These are phyloP conservation scores for Liasis olivaceus DNA, from an alignment of 2,797 vertebrate species.

Conservation along the genomic window DNA sequence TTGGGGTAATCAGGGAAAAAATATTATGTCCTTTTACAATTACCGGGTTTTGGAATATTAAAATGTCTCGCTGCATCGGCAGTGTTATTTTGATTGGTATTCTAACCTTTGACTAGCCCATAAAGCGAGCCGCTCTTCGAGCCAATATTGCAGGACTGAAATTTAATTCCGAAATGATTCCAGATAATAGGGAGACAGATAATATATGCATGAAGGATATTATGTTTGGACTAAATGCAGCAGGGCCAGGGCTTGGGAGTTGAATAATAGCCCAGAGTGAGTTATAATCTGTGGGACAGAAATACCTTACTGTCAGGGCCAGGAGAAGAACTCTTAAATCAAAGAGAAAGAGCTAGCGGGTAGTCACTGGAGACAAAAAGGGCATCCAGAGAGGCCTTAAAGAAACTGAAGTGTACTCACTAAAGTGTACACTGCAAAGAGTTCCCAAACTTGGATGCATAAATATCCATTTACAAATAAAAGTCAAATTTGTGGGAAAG, in stretches of 20 bases:
- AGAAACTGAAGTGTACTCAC: conserved; percentile 44
- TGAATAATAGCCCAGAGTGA: conserved; percentile 94
- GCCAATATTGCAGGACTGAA: conserved; percentile 90
- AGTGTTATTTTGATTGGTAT: conserved; percentile 98
- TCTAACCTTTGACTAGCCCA: conserved; percentile 98
- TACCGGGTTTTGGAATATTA: conserved; percentile 98
- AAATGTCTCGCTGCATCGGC: conserved; percentile 97
- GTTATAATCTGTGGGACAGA: conserved; percentile 95
- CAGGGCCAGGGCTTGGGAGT: conserved; percentile 91
- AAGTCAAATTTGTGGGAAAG: neutral
- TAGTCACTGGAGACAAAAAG: conserved; percentile 66
- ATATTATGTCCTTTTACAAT: conserved; percentile 96
- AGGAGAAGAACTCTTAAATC: conserved; percentile 94
- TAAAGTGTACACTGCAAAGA: neutral
- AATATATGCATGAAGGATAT: conserved; percentile 99
- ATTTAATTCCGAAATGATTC: conserved; percentile 98
- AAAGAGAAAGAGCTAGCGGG: conserved; percentile 71
- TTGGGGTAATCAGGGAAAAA: conserved; percentile 90
- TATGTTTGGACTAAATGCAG: conserved; percentile 94
- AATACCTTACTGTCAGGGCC: conserved; percentile 96
- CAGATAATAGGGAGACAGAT: conserved; percentile 97
- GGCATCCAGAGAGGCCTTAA: conserved; percentile 61
- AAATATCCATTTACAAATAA: conserved; percentile 2
- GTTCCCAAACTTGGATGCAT: conserved; percentile 3
- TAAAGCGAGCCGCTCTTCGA: conserved; percentile 86